Evolutionary conservation across 92 coral and sea anemone species (phyloP).

Genomic region (Zoanthus sansibaricus): DNA sequence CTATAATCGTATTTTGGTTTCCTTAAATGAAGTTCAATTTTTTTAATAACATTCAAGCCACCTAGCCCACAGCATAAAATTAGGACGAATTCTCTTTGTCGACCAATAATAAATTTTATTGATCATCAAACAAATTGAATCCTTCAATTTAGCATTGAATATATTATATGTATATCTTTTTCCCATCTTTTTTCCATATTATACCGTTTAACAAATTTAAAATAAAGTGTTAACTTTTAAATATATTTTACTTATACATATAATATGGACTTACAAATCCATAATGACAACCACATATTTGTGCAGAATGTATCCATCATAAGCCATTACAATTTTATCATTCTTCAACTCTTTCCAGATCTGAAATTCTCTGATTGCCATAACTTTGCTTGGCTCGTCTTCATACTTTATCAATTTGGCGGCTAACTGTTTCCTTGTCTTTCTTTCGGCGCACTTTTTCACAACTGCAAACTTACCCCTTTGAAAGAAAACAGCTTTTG

Average conservation of each 20-base stretch:
- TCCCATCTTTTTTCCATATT: no score
- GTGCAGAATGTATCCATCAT: slow-evolving; percentile 79
- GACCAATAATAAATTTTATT: no score
- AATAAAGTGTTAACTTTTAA: no score
- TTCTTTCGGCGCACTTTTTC: slow-evolving; percentile 75
- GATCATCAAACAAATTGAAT: no score
- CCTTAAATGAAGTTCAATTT: no score
- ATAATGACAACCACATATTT: slow-evolving; percentile 84
- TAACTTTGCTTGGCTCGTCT: slow-evolving; percentile 73
- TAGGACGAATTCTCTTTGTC: no score
- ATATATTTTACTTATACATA: not conserved
- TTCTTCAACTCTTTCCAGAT: slow-evolving; percentile 77
- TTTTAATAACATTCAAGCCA: no score
- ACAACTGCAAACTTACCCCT: slow-evolving; percentile 93
- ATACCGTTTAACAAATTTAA: no score
- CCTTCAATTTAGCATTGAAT: no score
- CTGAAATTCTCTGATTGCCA: slow-evolving; percentile 80
- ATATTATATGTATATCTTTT: no score
- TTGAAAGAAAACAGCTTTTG: not conserved
- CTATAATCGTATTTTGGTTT: no score
- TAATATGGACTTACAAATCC: slow-evolving; percentile 69
- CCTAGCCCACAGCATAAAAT: no score
- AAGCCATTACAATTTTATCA: slow-evolving; percentile 74
- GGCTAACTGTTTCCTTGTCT: slow-evolving; percentile 72
- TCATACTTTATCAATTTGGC: slow-evolving; percentile 87